Evolutionary conservation across 2,113 vertebrate genomes (phyloP).

Genomic region (Chionodraco myersi): DNA sequence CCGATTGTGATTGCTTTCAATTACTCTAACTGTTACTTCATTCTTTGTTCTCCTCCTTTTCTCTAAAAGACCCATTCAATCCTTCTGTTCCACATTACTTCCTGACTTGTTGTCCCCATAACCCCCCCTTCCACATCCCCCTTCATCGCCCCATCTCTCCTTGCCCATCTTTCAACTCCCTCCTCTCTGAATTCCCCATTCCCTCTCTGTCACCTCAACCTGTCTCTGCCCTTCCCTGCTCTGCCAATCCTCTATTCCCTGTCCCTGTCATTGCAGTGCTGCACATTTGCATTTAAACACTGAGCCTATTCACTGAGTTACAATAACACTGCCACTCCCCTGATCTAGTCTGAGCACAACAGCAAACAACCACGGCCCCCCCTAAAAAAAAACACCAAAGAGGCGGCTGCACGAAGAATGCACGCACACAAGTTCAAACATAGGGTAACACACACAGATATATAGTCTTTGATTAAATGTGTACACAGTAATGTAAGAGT

Average conservation of each 20-base stretch:
- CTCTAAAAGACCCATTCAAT: slow-evolving; percentile 35
- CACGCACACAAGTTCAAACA: slow-evolving; percentile 13
- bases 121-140: slow-evolving; percentile 38
- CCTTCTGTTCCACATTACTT: slow-evolving; percentile 38
- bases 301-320: slow-evolving; percentile 61
- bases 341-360: slow-evolving; percentile 73
- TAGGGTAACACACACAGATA: not conserved
- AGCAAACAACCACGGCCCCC: slow-evolving; percentile 60
- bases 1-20: slow-evolving; percentile 17
- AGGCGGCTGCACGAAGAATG: not conserved
- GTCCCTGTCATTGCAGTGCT: slow-evolving; percentile 44
- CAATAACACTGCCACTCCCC: slow-evolving; percentile 61
- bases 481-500: slow-evolving; percentile 67
- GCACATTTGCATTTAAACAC: slow-evolving; percentile 76
- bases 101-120: slow-evolving; percentile 52
- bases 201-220: slow-evolving; percentile 63
- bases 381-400: slow-evolving; percentile 20
- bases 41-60: slow-evolving; percentile 26
- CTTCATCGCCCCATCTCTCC: slow-evolving; percentile 45
- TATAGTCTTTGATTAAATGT: slow-evolving; percentile 57
- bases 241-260: slow-evolving; percentile 57
- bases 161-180: slow-evolving; percentile 42
- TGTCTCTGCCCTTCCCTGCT: slow-evolving; percentile 42
- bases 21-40: slow-evolving; percentile 34
- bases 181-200: slow-evolving; percentile 50